Evolutionary conservation across 2,888 invertebrate genomes (phyloP).

Genomic region (Drosophila tanythrix): DNA sequence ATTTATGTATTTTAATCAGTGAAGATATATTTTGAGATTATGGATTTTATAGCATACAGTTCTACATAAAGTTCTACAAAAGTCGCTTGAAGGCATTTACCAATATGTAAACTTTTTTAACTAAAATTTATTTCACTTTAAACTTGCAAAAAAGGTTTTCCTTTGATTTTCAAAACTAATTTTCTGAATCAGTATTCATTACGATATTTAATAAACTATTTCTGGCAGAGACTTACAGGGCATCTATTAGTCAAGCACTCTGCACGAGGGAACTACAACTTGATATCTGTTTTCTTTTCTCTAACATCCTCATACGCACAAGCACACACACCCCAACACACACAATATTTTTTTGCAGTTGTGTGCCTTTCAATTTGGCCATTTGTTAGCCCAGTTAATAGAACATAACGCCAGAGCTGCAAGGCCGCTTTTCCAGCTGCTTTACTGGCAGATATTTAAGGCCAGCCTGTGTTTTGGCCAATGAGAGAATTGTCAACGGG

Average conservation of each 20-base stretch:
- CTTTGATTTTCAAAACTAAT: not conserved
- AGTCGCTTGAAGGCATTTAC: not conserved
- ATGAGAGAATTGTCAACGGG: conserved; percentile 69
- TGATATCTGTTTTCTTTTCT: conserved; percentile 26
- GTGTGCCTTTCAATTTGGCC: conserved; percentile 65
- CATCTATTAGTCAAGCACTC: not conserved
- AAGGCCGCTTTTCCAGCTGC: conserved; percentile 63
- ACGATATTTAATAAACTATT: not conserved
- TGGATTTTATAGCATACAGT: accelerated
- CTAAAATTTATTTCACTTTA: not conserved
- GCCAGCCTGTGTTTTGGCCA: conserved; percentile 51
- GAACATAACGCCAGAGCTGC: conserved; percentile 32
- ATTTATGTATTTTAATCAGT: not conserved
- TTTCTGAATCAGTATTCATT: not conserved
- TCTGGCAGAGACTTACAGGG: not conserved
- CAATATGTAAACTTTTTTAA: not conserved
- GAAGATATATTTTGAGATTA: not conserved
- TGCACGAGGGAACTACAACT: conserved; percentile 24
- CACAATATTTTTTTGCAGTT: conserved; percentile 23
- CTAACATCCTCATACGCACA: conserved; percentile 23
- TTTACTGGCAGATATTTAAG: conserved; percentile 68
- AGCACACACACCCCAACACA: not conserved
- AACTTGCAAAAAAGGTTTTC: not conserved
- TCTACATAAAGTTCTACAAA: not conserved
- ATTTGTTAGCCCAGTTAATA: conserved; percentile 59